These are phyloP conservation scores for Vicugna pacos DNA, from an alignment of 2,113 vertebrate species.

Conservation along the genomic window DNA sequence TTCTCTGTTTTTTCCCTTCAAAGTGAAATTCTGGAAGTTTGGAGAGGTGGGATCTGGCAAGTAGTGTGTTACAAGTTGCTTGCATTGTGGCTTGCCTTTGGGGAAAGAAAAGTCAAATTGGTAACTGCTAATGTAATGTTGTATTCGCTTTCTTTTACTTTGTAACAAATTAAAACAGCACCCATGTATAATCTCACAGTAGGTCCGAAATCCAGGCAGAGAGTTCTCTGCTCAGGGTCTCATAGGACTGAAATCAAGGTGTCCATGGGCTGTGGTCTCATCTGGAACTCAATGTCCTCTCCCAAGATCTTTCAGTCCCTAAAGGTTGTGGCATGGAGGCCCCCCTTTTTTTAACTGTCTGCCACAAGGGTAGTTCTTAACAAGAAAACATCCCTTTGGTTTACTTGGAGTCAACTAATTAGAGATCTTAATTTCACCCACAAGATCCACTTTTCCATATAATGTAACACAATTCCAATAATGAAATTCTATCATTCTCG, in stretches of 20 bases:
- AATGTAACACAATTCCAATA: background rate
- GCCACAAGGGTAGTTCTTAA: background rate
- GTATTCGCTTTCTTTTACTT: background rate
- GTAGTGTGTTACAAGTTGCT: background rate
- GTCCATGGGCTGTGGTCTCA: background rate
- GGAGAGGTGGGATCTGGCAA: background rate
- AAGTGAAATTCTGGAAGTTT: background rate
- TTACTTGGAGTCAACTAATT: background rate
- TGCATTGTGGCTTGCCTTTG: background rate
- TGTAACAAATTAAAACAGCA: conserved; percentile 8
- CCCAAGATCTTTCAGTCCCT: background rate
- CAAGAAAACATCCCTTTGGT: background rate
- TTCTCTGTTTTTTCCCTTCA: background rate
- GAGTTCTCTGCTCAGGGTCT: background rate
- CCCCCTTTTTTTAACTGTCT: background rate
- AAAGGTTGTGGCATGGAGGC: background rate
- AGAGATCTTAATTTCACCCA: background rate
- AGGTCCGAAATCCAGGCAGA: background rate
- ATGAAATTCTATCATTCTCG: background rate
- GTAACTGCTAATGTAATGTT: background rate
- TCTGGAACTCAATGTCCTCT: background rate
- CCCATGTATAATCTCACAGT: background rate
- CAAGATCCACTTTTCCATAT: background rate
- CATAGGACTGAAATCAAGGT: background rate
- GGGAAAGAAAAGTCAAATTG: background rate